Evolutionary conservation across 2,113 vertebrate genomes (phyloP).

Genomic region (Hipposideros armiger): DNA sequence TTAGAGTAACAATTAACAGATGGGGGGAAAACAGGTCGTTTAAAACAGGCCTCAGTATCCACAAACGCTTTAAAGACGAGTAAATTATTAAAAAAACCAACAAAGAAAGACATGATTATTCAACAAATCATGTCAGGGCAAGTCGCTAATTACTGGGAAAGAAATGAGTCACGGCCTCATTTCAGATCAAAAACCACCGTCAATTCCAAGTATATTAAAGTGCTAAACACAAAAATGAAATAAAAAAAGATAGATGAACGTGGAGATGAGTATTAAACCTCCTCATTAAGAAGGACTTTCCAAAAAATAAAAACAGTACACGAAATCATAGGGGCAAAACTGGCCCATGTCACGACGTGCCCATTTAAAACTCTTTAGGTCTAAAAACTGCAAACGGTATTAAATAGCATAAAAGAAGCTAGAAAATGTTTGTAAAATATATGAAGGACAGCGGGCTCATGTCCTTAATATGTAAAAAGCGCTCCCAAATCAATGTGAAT

Average conservation of each 20-base stretch:
- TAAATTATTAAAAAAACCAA: neutral
- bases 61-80: rapidly evolving
- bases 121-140: neutral
- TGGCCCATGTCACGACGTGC: rapidly evolving
- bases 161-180: neutral
- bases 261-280: too few relatives aligned
- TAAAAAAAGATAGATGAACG: neutral
- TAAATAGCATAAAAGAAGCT: neutral
- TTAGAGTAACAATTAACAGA: neutral
- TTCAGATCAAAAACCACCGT: neutral
- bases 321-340: rapidly evolving
- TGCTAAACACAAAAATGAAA: neutral
- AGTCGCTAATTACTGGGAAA: neutral
- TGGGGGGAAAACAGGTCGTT: neutral
- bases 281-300: neutral
- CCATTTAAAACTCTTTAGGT: neutral
- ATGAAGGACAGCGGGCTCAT: rapidly evolving
- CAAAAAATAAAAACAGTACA: neutral
- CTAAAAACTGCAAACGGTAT: neutral
- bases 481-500: neutral
- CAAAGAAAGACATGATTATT: neutral
- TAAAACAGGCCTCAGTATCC: neutral
- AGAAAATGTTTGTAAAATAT: too few relatives aligned
- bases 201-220: neutral
- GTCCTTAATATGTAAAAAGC: neutral